These are phyloP conservation scores for Ferrisia virgata DNA, from an alignment of 2,888 invertebrate genomes.

Conservation along the genomic window DNA sequence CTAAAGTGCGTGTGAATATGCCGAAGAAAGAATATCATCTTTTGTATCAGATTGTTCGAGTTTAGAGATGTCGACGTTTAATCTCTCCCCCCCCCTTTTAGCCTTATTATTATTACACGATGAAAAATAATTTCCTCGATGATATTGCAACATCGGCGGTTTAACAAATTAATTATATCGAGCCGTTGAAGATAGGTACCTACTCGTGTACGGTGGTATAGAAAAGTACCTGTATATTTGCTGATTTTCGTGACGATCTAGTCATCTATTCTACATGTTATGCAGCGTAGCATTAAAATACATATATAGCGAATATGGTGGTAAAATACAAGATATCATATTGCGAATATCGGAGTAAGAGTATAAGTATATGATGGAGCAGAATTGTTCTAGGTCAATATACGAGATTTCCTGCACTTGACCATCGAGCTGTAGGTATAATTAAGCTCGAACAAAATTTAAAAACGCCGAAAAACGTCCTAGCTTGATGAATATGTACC, in stretches of 20 bases:
- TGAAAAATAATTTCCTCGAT: slow-evolving; percentile 9
- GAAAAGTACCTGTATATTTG: background rate
- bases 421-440: background rate
- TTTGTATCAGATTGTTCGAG: background rate
- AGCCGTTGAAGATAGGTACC: background rate
- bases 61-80: background rate
- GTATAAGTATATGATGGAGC: too few species aligned
- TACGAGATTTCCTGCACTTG: background rate
- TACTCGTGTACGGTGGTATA: background rate
- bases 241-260: background rate
- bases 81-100: background rate
- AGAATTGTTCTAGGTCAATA: background rate
- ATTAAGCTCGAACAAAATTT: background rate
- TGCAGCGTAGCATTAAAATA: background rate
- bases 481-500: background rate
- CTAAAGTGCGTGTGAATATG: background rate
- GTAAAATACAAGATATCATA: background rate
- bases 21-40: background rate
- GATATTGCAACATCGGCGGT: background rate
- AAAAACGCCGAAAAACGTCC: background rate
- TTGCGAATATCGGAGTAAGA: background rate
- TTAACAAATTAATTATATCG: background rate
- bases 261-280: too few species aligned
- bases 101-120: background rate
- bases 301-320: too few species aligned